Evolutionary conservation across 2,888 invertebrate genomes (phyloP).

Genomic region (Diarsia mendica): DNA sequence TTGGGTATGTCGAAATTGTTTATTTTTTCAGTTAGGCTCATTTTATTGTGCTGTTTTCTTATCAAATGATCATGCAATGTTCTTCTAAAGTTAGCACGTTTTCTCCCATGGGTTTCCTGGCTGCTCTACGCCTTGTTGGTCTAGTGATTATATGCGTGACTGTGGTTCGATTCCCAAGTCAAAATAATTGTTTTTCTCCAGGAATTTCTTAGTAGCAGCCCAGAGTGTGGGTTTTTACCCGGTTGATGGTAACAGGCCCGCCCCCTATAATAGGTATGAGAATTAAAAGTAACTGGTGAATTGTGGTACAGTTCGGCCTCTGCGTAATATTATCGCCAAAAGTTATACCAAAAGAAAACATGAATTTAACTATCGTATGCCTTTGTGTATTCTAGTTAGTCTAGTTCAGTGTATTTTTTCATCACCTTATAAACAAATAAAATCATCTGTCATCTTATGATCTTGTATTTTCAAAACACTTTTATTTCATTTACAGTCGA

Average conservation of each 20-base stretch:
- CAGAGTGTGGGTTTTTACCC: neutral
- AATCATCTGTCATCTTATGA: neutral
- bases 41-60: neutral
- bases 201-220: neutral
- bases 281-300: too few species aligned
- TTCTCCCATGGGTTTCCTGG: neutral
- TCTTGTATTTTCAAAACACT: neutral
- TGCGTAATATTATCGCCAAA: neutral
- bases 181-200: neutral
- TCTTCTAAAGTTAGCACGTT: neutral
- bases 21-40: neutral
- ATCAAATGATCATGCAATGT: neutral
- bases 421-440: neutral
- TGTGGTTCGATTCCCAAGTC: neutral
- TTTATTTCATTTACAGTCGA: conserved; percentile 70
- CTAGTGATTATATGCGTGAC: neutral
- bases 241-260: neutral
- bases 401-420: neutral
- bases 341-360: too few species aligned
- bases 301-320: neutral
- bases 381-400: neutral
- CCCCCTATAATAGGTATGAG: neutral
- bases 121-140: neutral
- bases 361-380: neutral
- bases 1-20: conserved; percentile 63